These are phyloP conservation scores for Meteorus cinctellus DNA, from an alignment of 2,888 invertebrate genomes.

Conservation along the genomic window DNA sequence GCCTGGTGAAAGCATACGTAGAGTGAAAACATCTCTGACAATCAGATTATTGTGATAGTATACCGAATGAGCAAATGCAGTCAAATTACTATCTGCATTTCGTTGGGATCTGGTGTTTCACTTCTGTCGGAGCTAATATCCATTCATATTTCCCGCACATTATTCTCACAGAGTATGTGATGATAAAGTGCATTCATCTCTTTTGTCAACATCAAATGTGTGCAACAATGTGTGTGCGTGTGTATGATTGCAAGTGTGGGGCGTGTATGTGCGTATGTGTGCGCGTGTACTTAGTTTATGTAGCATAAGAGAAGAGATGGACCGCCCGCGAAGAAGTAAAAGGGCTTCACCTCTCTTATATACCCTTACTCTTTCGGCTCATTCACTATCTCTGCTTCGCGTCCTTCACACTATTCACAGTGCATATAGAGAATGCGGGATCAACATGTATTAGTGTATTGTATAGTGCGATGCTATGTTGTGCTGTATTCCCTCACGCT, in stretches of 20 bases:
- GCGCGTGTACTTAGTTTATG: neutral
- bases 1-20: too few species aligned
- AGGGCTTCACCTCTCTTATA: slow-evolving; percentile 30
- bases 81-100: too few species aligned
- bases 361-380: neutral
- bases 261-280: neutral
- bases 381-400: neutral
- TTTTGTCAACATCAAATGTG: too few species aligned
- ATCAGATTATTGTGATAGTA: too few species aligned
- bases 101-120: too few species aligned
- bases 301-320: slow-evolving; percentile 32
- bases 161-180: too few species aligned
- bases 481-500: neutral
- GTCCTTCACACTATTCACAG: neutral
- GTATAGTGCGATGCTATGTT: neutral
- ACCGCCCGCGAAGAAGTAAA: slow-evolving; percentile 42
- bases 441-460: neutral
- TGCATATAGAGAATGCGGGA: neutral
- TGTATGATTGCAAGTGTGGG: too few species aligned
- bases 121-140: too few species aligned
- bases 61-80: too few species aligned
- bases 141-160: too few species aligned
- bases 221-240: neutral
- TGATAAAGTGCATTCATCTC: too few species aligned
- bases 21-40: too few species aligned